Evolutionary conservation across 2,888 invertebrate species (phyloP), one percentile per base, ranked within the genome.

Genomic region (Idaea straminata): DNA sequence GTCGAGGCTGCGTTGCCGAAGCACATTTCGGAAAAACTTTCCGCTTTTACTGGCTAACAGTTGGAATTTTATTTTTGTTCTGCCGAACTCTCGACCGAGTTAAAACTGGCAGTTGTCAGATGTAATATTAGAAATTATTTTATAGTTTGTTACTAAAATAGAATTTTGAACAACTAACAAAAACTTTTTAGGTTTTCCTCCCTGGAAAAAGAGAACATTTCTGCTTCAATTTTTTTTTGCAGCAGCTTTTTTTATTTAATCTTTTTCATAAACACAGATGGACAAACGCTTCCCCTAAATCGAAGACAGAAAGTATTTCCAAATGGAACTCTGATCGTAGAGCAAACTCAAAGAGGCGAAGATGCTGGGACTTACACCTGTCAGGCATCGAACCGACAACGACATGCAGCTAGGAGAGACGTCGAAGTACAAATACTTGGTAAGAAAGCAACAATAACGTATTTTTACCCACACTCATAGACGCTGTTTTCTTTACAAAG

Each of bases 351-450:
- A 85, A 94, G 97, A 63, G 94, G 94, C 62, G 96, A 96, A 79
- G 98, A 98, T 85, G 97, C 96, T 10, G 98, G 98, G 64, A 96
- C 96, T 13, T 98, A 98, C 90, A 97, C 97, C 62, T 98, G 98
- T 85, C 96, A 96, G 78, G 98, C 98, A 0, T 95, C 95, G 71
- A 98, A 97, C 86, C 94, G 96, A 72, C 97, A 97, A 82, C 95
- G 96, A 68, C 96, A 96, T 80, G 95, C 96, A 1, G 96, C 97
- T 34, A 94, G 97, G 70, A 89, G 96, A 63, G 96, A 96, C 73
- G 95, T 96, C 13, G 96, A 96, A 85, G 95, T 96, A 57, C 96
- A 96, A 89, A 95, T 96, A 81, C 88, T 95, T 78, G 95, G 96
- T 96, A 80, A 93, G 84, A 74, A 7, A 34, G 4, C 7, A 47